These are phyloP conservation scores for Antheraea yamamai DNA, from an alignment of 2,888 invertebrate genomes.

Conservation along the genomic window DNA sequence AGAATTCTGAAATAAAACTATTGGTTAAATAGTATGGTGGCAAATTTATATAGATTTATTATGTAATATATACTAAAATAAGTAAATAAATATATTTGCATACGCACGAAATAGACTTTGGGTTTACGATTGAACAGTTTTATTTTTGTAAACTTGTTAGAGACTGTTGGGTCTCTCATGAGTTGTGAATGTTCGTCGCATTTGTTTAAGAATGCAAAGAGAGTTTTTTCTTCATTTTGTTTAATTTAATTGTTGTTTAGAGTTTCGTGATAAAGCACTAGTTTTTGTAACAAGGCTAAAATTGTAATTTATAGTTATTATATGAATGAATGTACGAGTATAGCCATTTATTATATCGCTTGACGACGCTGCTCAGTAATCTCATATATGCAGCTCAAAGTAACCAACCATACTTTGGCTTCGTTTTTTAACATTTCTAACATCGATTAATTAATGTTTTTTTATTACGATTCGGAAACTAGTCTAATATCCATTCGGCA, in stretches of 20 bases:
- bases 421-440: background rate
- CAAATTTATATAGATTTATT: background rate
- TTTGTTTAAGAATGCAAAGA: slow-evolving; percentile 77
- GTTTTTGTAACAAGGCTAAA: background rate
- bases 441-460: background rate
- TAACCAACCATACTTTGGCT: background rate
- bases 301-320: slow-evolving; percentile 21
- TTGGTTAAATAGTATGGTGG: background rate
- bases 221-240: slow-evolving; percentile 45
- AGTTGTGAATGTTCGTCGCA: slow-evolving; percentile 63
- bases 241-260: slow-evolving; percentile 28
- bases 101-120: slow-evolving; percentile 42
- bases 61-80: background rate
- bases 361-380: background rate
- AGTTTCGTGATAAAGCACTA: background rate
- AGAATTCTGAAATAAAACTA: background rate
- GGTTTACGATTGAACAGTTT: slow-evolving; percentile 67
- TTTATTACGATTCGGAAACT: background rate
- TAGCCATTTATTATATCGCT: background rate
- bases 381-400: background rate
- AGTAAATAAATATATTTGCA: slow-evolving; percentile 11
- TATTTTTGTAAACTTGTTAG: slow-evolving; percentile 66
- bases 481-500: background rate
- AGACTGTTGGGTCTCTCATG: slow-evolving; percentile 50
- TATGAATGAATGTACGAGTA: background rate